phyloP scores from a whole-genome alignment of 2,113 vertebrate species.

The Paracanthobrama guichenoti region DNA sequence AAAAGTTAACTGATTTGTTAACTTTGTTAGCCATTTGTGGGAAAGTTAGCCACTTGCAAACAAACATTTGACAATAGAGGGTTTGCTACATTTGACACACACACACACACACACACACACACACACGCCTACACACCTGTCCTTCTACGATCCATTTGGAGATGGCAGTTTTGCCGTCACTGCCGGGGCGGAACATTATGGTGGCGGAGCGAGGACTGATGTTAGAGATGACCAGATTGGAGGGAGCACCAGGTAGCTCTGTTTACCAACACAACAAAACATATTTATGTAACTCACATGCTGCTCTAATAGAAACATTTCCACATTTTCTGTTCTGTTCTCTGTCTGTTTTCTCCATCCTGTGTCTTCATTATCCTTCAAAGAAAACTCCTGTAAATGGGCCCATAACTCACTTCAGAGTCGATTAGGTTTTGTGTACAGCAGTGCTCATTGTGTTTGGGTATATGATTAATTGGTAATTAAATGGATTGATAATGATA shows the following conservation, averaged over 20 bases:
- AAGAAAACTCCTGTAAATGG: slow-evolving; percentile 34
- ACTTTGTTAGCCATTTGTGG: background rate
- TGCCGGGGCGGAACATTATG: slow-evolving; percentile 81
- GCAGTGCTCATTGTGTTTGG: slow-evolving; percentile 36
- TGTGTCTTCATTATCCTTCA: slow-evolving; percentile 46
- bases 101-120: background rate
- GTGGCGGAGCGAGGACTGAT: slow-evolving; percentile 85
- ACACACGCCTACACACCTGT: slow-evolving; percentile 70
- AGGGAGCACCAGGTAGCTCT: slow-evolving; percentile 85
- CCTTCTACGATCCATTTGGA: slow-evolving; percentile 85
- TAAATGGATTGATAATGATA: slow-evolving; percentile 49
- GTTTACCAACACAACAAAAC: slow-evolving; percentile 31
- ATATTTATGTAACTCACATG: background rate
- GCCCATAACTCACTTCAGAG: slow-evolving; percentile 43
- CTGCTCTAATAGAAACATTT: background rate
- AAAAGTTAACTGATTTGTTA: background rate
- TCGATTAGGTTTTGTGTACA: slow-evolving; percentile 43
- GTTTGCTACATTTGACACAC: background rate
- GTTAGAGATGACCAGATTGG: slow-evolving; percentile 86
- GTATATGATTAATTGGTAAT: slow-evolving; percentile 44
- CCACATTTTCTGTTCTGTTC: background rate
- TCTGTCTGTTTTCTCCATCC: slow-evolving; percentile 13
- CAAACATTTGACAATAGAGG: background rate
- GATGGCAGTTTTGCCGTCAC: slow-evolving; percentile 83
- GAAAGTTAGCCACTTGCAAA: background rate